phyloP scores from a whole-genome alignment of 2,797 vertebrate species.

The Champsocephalus gunnari region DNA sequence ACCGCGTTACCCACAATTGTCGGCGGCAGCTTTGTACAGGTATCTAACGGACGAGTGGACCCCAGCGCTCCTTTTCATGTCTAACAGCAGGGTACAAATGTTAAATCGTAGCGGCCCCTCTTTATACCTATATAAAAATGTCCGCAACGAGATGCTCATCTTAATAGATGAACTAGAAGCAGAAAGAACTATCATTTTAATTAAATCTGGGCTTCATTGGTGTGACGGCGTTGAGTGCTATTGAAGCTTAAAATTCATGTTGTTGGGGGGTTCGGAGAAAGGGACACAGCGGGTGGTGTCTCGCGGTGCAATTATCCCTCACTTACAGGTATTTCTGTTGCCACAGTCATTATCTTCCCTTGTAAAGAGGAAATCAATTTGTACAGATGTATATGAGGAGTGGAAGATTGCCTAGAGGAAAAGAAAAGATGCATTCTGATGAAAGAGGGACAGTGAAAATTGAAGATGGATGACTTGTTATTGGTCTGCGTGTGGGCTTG shows the following conservation, averaged over 20 bases:
- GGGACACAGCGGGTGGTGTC: slow-evolving; percentile 88
- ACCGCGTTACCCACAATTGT: slow-evolving; percentile 13
- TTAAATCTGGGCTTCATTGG: slow-evolving; percentile 92
- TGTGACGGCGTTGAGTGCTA: slow-evolving; percentile 86
- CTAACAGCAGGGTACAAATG: slow-evolving; percentile 78
- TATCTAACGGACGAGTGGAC: slow-evolving; percentile 67
- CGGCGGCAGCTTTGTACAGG: slow-evolving; percentile 60
- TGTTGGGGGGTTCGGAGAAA: slow-evolving; percentile 88
- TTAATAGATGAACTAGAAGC: slow-evolving; percentile 96
- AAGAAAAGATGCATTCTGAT: slow-evolving; percentile 68
- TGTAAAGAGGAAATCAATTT: slow-evolving; percentile 88
- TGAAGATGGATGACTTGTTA: slow-evolving; percentile 72
- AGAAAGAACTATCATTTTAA: slow-evolving; percentile 98
- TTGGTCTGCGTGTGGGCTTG: slow-evolving; percentile 66
- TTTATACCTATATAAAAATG: slow-evolving; percentile 82
- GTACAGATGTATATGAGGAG: slow-evolving; percentile 85
- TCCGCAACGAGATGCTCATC: slow-evolving; percentile 88
- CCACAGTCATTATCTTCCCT: slow-evolving; percentile 87
- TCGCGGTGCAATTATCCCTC: slow-evolving; percentile 91
- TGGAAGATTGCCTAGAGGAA: slow-evolving; percentile 76
- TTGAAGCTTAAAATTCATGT: slow-evolving; percentile 95
- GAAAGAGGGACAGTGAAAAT: slow-evolving; percentile 78
- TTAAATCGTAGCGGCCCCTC: slow-evolving; percentile 77
- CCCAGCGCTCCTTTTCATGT: slow-evolving; percentile 74
- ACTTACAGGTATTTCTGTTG: slow-evolving; percentile 95